Evolutionary conservation across 2,888 invertebrate species (phyloP).

Genomic region (Pseudolycoriella hygida): DNA sequence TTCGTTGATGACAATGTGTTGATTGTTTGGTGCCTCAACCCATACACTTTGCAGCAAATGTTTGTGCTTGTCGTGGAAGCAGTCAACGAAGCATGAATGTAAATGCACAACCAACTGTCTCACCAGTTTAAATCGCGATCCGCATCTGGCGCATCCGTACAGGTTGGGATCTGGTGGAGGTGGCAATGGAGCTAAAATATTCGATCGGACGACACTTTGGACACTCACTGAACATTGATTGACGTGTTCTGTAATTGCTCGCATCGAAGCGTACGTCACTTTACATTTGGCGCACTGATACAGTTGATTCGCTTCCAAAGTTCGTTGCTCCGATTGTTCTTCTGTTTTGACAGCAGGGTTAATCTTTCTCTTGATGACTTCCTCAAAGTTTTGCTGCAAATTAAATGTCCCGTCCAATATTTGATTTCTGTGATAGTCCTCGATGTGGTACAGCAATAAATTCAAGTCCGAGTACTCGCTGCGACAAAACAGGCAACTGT

Average conservation of each 20-base stretch:
- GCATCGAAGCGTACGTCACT: neutral
- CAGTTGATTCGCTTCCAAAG: neutral
- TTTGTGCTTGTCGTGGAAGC: neutral
- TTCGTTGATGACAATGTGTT: constrained; percentile 6
- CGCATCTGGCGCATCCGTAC: constrained; percentile 7
- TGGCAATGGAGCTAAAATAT: too few species aligned
- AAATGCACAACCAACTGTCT: constrained; percentile 4
- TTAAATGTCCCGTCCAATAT: constrained; percentile 5
- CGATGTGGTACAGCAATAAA: constrained; percentile 3
- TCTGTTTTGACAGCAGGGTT: neutral
- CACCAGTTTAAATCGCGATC: neutral
- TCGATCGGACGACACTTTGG: neutral
- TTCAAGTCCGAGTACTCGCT: constrained; percentile 2
- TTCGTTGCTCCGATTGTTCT: neutral
- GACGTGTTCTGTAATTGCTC: constrained; percentile 3
- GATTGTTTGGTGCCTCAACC: constrained; percentile 6
- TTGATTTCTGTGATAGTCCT: constrained; percentile 1
- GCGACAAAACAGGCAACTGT: constrained; percentile 4
- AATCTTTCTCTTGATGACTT: neutral
- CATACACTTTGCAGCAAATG: constrained; percentile 1
- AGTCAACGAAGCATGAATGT: neutral
- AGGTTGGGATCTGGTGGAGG: neutral
- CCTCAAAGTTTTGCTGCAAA: constrained; percentile 4
- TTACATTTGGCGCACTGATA: constrained; percentile 6
- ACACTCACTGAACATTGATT: neutral